phyloP scores from a whole-genome alignment of 2,113 vertebrate genomes.

The Indicator indicator region DNA sequence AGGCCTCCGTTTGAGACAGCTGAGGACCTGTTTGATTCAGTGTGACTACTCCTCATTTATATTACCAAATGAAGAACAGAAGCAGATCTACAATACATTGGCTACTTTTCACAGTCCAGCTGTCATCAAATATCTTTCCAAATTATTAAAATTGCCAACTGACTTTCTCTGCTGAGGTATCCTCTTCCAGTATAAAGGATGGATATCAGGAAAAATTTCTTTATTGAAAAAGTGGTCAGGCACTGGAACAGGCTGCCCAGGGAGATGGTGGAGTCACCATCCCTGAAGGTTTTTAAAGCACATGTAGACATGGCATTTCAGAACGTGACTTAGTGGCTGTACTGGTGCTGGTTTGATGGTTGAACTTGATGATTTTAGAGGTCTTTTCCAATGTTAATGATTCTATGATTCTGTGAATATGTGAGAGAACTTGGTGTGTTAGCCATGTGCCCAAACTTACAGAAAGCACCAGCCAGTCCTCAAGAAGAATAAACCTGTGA shows the following conservation, averaged over 20 bases:
- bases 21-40: not conserved
- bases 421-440: not conserved
- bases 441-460: not conserved
- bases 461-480: not conserved
- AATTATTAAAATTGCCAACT: not conserved
- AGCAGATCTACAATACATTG: not conserved
- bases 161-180: not conserved
- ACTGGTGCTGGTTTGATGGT: no score
- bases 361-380: no score
- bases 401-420: not conserved
- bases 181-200: not conserved
- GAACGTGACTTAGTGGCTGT: no score
- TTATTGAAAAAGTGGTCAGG: no score
- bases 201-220: no score
- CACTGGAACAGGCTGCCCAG: no score
- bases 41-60: not conserved
- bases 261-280: no score
- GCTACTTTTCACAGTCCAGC: not conserved
- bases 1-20: not conserved
- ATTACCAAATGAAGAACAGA: not conserved
- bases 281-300: no score
- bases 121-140: not conserved
- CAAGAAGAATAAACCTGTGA: not conserved
- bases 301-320: no score
- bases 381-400: no score